Base-by-base conservation (phyloP, 2,888 invertebrate species). In the Brachyptera putata region DNA sequence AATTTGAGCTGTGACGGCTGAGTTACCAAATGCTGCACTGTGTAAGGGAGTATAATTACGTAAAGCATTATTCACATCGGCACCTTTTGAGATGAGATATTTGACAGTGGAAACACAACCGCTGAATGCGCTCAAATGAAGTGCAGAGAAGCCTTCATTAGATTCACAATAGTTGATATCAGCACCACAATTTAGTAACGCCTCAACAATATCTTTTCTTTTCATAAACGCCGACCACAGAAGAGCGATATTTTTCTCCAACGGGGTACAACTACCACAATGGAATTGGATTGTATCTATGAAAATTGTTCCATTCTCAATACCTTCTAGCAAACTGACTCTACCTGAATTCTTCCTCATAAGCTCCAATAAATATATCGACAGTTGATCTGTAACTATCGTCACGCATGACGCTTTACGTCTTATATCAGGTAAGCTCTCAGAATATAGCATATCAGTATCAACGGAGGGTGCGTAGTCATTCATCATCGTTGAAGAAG, bases 1-100 rank as follows among this genome's bases (percentile, higher is more conserved):
- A 1, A 78, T 68, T 11, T 70, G 68, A 3, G 74, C 72, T 1
- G 75, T 75, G 1, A 75, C 70, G 34, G 69, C 68, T 24, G 77
- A 77, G 26, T 78, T 77, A 7, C 77, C 73, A 68, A 79, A 74
- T 1, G 77, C 77, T 1, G 80, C 79, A 62, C 77, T 76, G 65
- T 81, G 80, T 14, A 81, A 71, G 0, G 80, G 76, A 65, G 72
- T 73, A 56, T 72, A 74, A 61, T 68, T 67, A 26, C 66, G 69
- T 1, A 66, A 64, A 3, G 66, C 59, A 7, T 67, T 66, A 16
- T 68, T 70, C 1, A 62, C 64, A 43, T 37, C 14, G 39, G 25
- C 25, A n/a, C 39, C 3, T 11, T 13, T n/a, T n/a, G 39, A 18
- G 7, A 55, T 22, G 18, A 56, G 41, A 18, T 5, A 18, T 2